Percentiles rank a stretch among this genome's conserved stretches.
These are phyloP conservation scores for Entomobrya multifasciata DNA, from an alignment of 2,888 invertebrate genomes.

Conservation along the genomic window DNA sequence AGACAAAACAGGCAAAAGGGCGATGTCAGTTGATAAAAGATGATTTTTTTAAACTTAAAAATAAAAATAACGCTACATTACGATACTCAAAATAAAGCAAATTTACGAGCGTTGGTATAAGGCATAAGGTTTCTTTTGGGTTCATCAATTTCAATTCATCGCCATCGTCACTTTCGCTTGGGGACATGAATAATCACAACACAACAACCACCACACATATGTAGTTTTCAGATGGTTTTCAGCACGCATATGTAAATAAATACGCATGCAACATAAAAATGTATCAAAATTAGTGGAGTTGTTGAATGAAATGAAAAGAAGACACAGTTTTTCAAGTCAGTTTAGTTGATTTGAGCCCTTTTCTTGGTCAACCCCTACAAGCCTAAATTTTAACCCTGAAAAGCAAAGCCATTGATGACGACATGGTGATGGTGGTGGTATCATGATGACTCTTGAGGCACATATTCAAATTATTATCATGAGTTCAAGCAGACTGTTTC, in stretches of 20 bases:
- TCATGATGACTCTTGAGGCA: too few relatives aligned
- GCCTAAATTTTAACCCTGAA: constrained; percentile 31
- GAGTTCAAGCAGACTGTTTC: not conserved
- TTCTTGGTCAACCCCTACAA: constrained; percentile 35
- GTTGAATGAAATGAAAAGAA: constrained; percentile 47
- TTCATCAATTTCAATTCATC: too few relatives aligned
- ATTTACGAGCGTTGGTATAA: constrained; percentile 4
- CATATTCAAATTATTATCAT: not conserved
- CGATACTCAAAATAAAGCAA: constrained; percentile 40
- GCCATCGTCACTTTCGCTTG: constrained; percentile 28
- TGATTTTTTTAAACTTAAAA: not conserved
- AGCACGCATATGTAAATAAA: constrained; percentile 50
- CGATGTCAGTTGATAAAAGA: constrained; percentile 9
- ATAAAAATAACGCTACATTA: constrained; percentile 13
- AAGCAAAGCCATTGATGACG: not conserved
- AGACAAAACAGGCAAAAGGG: constrained; percentile 28
- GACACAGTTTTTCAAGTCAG: constrained; percentile 29
- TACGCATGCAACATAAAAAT: constrained; percentile 45
- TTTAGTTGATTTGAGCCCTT: constrained; percentile 24
- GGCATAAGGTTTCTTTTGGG: too few relatives aligned
- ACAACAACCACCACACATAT: not conserved
- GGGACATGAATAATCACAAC: constrained; percentile 16
- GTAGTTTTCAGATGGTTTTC: too few relatives aligned
- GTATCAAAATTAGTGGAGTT: not conserved
- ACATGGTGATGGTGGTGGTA: not conserved